Evolutionary conservation across 2,888 invertebrate species (phyloP), one percentile per base, ranked within the genome.

Genomic region (Polia nebulosa): DNA sequence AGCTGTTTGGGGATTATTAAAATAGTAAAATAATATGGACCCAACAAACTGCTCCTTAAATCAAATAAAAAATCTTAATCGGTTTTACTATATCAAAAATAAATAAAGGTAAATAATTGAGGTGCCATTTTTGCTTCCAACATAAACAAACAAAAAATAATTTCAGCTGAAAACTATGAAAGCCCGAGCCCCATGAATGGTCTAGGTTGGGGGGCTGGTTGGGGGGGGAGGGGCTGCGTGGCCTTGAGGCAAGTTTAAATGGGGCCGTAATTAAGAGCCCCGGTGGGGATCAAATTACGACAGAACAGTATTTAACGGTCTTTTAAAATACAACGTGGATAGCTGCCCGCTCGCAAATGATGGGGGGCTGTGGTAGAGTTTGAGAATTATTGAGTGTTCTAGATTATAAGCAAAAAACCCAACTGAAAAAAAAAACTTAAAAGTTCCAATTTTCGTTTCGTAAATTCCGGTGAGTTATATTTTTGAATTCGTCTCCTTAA

Each of bases 171-270:
- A 34, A 60, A 27, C 25, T 47, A 57, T 53, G 52, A 75, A 78
- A 67, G 75, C 58, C 53, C 49, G 8, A 34, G 45, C 32, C 68
- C 39, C 65, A 39, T 72, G 75, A 75, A 70, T 72, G 57, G 61
- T 39, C 49, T 29, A 64, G 57, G 53, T 29, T 41, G 58, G 47
- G 51, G 44, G n/a, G n/a, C n/a, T n/a, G n/a, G n/a, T n/a, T n/a
- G n/a, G n/a, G n/a, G n/a, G n/a, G n/a, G n/a, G n/a, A n/a, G n/a
- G n/a, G 29, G 41, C 41, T 34, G 57, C 64, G 41, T 66, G 61
- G 72, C 79, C 75, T 79, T 69, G 66, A 75, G 82, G 53, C 66
- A 52, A 47, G 59, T 69, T 73, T 67, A 75, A 80, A 75, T 75
- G 75, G 69, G 53, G 27, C 57, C 63, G 59, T 82, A 75, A 81